Percentiles rank a stretch among this genome's conserved stretches.
Conservation (phyloP, 2,113 vertebrate genomes). For the Oxyura jamaicensis region DNA sequence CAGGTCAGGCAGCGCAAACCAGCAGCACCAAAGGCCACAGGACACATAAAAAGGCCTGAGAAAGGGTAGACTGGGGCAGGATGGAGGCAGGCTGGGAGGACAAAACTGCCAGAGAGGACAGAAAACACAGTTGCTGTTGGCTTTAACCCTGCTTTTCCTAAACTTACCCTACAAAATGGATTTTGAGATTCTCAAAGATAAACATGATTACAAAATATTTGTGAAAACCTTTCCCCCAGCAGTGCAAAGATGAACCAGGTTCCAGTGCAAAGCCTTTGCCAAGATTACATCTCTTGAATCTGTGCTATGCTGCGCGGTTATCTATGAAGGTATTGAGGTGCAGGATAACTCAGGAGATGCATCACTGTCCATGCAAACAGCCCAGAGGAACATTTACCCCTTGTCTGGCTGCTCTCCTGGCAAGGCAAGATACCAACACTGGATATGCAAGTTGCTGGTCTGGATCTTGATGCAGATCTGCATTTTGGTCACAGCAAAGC, state of each 20-base stretch:
- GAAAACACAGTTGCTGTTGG: background rate
- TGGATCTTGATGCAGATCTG: background rate
- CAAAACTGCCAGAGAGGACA: background rate
- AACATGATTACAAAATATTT: background rate
- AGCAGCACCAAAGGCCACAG: accelerated
- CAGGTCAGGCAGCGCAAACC: background rate
- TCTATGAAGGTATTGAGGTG: background rate
- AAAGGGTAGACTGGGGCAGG: background rate
- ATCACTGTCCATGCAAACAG: background rate
- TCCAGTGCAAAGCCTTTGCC: background rate
- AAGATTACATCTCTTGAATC: background rate
- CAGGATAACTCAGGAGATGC: background rate
- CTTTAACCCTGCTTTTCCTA: background rate
- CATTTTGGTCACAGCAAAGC: background rate
- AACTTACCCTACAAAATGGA: background rate
- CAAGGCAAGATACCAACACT: background rate
- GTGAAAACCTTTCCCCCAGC: background rate
- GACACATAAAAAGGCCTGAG: accelerated
- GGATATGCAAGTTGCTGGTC: background rate
- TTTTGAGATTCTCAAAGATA: background rate
- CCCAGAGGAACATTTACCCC: background rate
- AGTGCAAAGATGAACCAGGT: background rate
- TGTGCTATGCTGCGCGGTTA: background rate
- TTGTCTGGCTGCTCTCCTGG: background rate
- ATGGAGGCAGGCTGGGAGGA: background rate